Conservation (phyloP, 2,888 invertebrate species). For the Epinotia demarniana region DNA sequence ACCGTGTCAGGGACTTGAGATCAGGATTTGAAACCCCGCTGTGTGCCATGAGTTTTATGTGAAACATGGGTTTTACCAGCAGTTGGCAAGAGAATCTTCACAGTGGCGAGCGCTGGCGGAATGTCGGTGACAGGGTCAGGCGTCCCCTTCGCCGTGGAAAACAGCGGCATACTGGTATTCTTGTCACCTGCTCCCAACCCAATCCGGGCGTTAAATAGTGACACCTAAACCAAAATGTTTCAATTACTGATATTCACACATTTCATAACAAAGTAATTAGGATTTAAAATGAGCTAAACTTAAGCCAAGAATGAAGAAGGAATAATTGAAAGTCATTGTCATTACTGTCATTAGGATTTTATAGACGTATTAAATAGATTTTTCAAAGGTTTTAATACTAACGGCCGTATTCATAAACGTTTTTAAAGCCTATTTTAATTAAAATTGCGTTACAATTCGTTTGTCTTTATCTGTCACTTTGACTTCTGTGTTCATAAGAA, state of each 20-base stretch:
- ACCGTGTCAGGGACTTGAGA: neutral
- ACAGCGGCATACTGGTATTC: conserved; percentile 50
- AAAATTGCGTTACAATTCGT: no score
- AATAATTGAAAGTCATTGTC: no score
- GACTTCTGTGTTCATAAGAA: no score
- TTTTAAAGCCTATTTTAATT: no score
- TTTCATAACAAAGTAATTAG: no score
- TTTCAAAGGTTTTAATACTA: no score
- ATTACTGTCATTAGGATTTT: no score
- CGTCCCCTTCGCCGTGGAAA: conserved; percentile 64
- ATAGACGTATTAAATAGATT: no score
- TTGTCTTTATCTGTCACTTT: no score
- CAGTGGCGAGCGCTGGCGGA: conserved; percentile 69
- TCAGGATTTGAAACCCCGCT: neutral
- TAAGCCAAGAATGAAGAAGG: no score
- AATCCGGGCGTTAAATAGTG: conserved; percentile 67
- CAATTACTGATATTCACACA: neutral
- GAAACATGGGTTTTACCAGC: neutral
- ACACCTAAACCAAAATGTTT: conserved; percentile 56
- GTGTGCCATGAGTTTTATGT: neutral
- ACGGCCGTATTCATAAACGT: no score
- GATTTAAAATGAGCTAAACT: no score
- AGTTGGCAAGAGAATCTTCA: conserved; percentile 56
- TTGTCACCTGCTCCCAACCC: conserved; percentile 55
- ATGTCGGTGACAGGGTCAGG: conserved; percentile 72